Base-by-base conservation (phyloP, 2,113 vertebrate genomes). In the Anas platyrhynchos region DNA sequence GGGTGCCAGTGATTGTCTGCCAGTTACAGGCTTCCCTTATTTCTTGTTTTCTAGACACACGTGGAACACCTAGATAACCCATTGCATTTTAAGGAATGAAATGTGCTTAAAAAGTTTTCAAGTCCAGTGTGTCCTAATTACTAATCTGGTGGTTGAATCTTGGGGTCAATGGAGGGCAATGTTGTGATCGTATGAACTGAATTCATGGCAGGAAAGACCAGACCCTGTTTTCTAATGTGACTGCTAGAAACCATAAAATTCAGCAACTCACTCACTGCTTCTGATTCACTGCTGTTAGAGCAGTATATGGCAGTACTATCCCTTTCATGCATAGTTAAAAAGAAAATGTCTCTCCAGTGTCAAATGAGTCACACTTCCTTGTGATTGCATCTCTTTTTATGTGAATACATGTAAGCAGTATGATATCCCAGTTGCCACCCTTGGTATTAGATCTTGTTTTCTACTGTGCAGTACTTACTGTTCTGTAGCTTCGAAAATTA, bases 401-500 rank as follows among this genome's bases (percentile, higher is more conserved):
- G 83, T 68, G 58, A 82, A 41, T 55, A 21, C 46, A 13, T 46
- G 36, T 18, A 79, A 83, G n/a, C 67, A 65, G 43, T 54, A 7
- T 59, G 83, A 93, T 86, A 88, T 94, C 72, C 75, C 91, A 61
- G 41, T 62, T 71, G 56, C 56, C 31, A 25, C n/a, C 43, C 86
- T 62, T 84, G 41, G 27, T 78, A 34, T 74, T 83, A 59, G 71
- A 91, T 90, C 36, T 55, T 73, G 54, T 85, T 79, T 91, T 79
- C 75, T 85, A 7, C 16, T 55, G 38, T 72, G 67, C 58, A 18
- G 50, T 91, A 78, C 76, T 85, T 89, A 78, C 5, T 92, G 67
- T 90, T 94, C 79, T 56, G 43, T 73, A 86, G 58, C 54, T 83
- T 83, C 48, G 91, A 92, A 94, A 80, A 90, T 75, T 63, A 68